These are phyloP conservation scores for Amitus sp. DNA, from an alignment of 2,888 invertebrate genomes.

Conservation along the genomic window DNA sequence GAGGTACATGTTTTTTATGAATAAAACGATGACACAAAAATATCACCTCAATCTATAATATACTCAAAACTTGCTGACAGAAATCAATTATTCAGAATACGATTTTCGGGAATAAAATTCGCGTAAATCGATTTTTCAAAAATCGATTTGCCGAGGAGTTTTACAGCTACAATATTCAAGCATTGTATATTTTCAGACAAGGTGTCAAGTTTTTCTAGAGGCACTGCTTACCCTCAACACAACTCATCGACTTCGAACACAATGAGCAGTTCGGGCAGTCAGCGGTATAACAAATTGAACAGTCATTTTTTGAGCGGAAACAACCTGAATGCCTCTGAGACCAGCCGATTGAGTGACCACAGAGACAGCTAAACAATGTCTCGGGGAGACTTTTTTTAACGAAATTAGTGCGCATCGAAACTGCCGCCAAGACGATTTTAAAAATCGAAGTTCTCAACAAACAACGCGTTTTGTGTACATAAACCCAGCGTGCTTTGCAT, in stretches of 20 bases:
- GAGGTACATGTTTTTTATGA: no score
- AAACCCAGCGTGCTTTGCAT: constrained; percentile 11
- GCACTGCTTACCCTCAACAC: constrained; percentile 58
- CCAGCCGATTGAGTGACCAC: constrained; percentile 56
- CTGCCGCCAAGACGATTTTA: background rate
- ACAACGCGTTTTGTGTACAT: background rate
- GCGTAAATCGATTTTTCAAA: no score
- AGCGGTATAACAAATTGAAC: constrained; percentile 62
- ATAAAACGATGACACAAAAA: no score
- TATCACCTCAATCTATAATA: no score
- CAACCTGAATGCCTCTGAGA: constrained; percentile 54
- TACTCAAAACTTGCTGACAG: no score
- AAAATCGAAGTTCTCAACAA: background rate
- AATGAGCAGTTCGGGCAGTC: constrained; percentile 61
- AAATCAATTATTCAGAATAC: no score
- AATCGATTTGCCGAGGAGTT: no score
- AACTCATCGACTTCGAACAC: constrained; percentile 62
- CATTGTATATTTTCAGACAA: constrained; percentile 51
- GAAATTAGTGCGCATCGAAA: background rate
- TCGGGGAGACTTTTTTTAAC: background rate
- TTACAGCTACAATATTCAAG: background rate
- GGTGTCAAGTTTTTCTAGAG: constrained; percentile 60
- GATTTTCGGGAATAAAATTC: no score
- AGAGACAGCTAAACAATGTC: constrained; percentile 57
- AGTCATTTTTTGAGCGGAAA: constrained; percentile 54